Percentiles rank a stretch among this genome's conserved stretches.
These are phyloP conservation scores for Philereme vetulata DNA, from an alignment of 2,888 invertebrate genomes.

Conservation along the genomic window DNA sequence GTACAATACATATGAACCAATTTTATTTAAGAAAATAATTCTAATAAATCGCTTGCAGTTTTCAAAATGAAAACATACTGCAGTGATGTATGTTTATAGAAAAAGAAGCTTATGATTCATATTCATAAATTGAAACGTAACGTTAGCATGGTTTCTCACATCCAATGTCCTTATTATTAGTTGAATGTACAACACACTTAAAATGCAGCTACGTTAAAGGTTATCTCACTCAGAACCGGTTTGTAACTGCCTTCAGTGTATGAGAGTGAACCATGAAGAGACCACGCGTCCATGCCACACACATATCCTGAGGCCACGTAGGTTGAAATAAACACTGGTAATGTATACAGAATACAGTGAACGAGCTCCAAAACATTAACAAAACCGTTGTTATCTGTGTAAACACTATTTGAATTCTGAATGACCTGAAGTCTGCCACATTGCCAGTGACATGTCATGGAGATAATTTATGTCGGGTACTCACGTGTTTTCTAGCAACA, in stretches of 20 bases:
- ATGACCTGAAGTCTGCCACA: constrained; percentile 19
- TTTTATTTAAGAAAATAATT: too few species aligned
- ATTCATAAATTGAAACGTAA: not conserved
- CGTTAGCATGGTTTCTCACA: not conserved
- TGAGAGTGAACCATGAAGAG: constrained; percentile 24
- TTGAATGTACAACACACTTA: constrained; percentile 13
- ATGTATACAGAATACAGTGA: not conserved
- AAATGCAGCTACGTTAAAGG: constrained; percentile 20
- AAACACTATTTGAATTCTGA: constrained; percentile 16
- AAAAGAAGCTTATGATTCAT: too few species aligned
- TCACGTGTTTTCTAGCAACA: constrained; percentile 62
- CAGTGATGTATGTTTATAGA: too few species aligned
- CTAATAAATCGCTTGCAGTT: too few species aligned
- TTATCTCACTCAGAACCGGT: constrained; percentile 33
- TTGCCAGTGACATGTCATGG: constrained; percentile 22
- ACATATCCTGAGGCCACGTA: not conserved
- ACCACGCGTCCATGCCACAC: constrained; percentile 28
- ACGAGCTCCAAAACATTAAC: not conserved
- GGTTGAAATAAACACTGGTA: not conserved
- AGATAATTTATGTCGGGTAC: constrained; percentile 40
- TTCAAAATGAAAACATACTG: too few species aligned
- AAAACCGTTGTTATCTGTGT: constrained; percentile 2
- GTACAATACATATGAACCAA: too few species aligned
- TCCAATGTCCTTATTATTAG: constrained; percentile 12
- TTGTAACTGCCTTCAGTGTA: constrained; percentile 34